Evolutionary conservation across 1,140 invertebrate species (phyloP), one percentile per base, ranked within the genome.

Genomic region (Drosophila bocqueti): DNA sequence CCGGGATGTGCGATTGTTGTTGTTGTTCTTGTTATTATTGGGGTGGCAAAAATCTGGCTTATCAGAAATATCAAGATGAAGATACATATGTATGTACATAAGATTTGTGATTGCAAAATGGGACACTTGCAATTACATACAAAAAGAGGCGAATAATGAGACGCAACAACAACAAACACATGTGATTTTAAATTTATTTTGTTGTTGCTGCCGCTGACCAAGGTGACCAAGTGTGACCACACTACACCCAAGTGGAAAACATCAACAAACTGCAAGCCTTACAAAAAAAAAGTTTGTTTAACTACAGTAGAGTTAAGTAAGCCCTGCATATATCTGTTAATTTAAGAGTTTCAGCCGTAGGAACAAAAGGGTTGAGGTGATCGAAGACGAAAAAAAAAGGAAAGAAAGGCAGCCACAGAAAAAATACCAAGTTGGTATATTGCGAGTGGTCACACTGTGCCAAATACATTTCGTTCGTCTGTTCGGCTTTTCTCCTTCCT

Each of bases 381-480:
- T 54, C 40, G 4, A 26, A 3, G 6, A 26, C 24, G 15, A 26
- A 36, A 45, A 10, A n/a, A 42, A 34, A 11, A 46, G 18, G 9
- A 29, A 61, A 45, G 16, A 42, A 52, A 40, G 29, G 36, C n/a
- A 62, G 46, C 46, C 49, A 7, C 16, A 46, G 29, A 63, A 24
- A 40, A 63, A 71, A 83, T 83, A 83, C 81, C 38, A 45, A 29
- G 36, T 49, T 62, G 47, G 81, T 82, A 79, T 82, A 68, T 65
- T 38, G 57, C 52, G 26, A 67, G 63, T 60, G 83, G 83, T 66
- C 83, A 87, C 84, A 89, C 73, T 89, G 72, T 87, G 84, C 83
- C 80, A 87, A 87, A 87, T 87, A 89, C 84, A 89, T 76, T 89
- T 79, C 71, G 83, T 76, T 76, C 67, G 83, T 80, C 83, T 78